phyloP scores from a whole-genome alignment of 2,113 vertebrate species.

The Chaetodon trifascialis region DNA sequence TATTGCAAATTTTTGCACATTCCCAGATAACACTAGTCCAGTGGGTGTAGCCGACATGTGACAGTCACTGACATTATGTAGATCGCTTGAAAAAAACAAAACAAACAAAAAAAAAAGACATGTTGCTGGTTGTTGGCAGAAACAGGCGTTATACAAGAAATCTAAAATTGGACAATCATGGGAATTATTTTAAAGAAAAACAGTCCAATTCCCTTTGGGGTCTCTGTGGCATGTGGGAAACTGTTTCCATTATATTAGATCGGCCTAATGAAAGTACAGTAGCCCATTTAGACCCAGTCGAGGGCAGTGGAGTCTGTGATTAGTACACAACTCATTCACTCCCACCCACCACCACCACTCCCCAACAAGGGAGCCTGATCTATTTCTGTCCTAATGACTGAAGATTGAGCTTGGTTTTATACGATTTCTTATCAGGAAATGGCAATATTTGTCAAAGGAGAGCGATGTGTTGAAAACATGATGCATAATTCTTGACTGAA shows the following conservation, averaged over 20 bases:
- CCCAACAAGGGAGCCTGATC: slow-evolving; percentile 17
- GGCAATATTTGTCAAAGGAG: slow-evolving; percentile 4
- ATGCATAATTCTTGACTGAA: background rate
- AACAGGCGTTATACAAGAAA: slow-evolving; percentile 22
- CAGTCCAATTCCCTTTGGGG: slow-evolving; percentile 54
- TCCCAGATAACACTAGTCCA: background rate
- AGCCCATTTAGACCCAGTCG: slow-evolving; percentile 60
- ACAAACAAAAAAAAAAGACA: background rate
- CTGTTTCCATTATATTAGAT: slow-evolving; percentile 67
- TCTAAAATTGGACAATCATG: slow-evolving; percentile 61
- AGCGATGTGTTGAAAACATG: slow-evolving; percentile 16
- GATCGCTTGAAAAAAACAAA: background rate
- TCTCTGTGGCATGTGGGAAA: slow-evolving; percentile 65
- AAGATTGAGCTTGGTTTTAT: slow-evolving; percentile 13
- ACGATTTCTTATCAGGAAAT: background rate
- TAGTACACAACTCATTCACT: slow-evolving; percentile 43
- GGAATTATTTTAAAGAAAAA: slow-evolving; percentile 70
- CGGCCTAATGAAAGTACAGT: slow-evolving; percentile 73
- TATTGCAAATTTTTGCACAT: background rate
- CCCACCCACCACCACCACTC: slow-evolving; percentile 12
- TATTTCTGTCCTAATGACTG: slow-evolving; percentile 46
- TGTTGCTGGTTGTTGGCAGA: slow-evolving; percentile 37
- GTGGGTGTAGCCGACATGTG: background rate
- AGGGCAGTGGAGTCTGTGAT: slow-evolving; percentile 61
- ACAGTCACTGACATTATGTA: slow-evolving; percentile 4